A percentile compares a stretch with the other conserved stretches of the same genome.
Conservation (phyloP, 2,888 invertebrate species). For the Gryllus longicercus region DNA sequence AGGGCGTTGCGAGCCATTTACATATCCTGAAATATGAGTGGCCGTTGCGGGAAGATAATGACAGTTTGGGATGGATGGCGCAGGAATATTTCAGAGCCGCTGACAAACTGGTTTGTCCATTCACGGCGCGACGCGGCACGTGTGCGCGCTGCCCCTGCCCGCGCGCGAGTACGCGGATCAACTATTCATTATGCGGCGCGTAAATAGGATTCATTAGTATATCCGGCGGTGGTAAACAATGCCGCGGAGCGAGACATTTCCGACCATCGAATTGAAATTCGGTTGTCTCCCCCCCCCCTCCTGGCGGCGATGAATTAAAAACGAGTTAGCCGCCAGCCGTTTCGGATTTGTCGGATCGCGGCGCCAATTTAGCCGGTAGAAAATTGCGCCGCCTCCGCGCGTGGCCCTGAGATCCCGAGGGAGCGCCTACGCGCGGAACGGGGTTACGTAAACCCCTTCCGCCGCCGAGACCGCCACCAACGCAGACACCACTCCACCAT, state of each 20-base stretch:
- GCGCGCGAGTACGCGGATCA: neutral
- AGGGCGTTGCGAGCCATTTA: constrained; percentile 8
- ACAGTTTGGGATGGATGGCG: constrained; percentile 17
- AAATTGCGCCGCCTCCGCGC: constrained; percentile 1
- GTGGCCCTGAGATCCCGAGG: neutral
- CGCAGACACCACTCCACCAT: neutral
- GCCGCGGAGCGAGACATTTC: neutral
- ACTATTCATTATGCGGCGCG: neutral
- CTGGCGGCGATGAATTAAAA: neutral
- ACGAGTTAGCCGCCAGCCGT: neutral
- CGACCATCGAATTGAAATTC: neutral
- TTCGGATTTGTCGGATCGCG: neutral
- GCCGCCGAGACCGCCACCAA: neutral
- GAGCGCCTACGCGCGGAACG: neutral
- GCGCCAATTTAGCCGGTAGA: neutral
- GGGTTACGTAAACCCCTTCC: neutral
- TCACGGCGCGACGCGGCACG: neutral
- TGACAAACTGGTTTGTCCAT: neutral
- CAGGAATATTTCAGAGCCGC: neutral
- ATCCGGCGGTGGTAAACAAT: neutral
- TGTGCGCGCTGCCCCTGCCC: neutral
- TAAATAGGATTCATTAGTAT: neutral
- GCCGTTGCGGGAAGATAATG: neutral
- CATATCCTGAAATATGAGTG: constrained; percentile 17
- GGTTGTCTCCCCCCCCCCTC: neutral